A percentile compares a stretch with the other conserved stretches of the same genome.
phyloP scores from a whole-genome alignment of 1,140 invertebrate species.

The Idris sp. region DNA sequence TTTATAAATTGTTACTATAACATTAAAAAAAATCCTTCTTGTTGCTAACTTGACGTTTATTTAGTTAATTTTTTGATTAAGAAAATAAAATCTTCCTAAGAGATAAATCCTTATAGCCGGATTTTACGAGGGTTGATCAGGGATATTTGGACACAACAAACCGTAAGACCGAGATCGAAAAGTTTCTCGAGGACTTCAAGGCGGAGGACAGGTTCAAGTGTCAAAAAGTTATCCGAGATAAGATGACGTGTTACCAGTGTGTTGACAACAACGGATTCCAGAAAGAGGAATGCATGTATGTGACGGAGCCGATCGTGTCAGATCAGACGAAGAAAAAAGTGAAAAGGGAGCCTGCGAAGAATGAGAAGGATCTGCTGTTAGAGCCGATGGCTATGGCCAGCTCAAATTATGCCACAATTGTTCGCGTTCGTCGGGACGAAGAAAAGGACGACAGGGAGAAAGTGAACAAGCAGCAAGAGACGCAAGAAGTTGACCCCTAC shows the following conservation, averaged over 20 bases:
- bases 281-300: conserved; percentile 87
- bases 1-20: too few relatives aligned
- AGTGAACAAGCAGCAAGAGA: conserved; percentile 28
- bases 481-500: conserved; percentile 67
- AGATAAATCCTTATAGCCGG: conserved; percentile 41
- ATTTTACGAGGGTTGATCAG: conserved; percentile 46
- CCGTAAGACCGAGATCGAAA: conserved; percentile 81
- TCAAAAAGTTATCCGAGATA: conserved; percentile 83
- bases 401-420: conserved; percentile 21
- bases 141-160: conserved; percentile 64
- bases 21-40: too few relatives aligned
- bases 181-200: conserved; percentile 83
- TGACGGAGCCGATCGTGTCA: conserved; percentile 78
- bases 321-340: conserved; percentile 40
- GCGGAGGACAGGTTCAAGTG: conserved; percentile 84
- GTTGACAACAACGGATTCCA: conserved; percentile 82
- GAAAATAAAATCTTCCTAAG: too few relatives aligned
- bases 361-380: conserved; percentile 20
- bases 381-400: conserved; percentile 59
- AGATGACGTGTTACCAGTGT: conserved; percentile 87
- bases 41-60: too few relatives aligned
- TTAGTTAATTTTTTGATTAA: too few relatives aligned
- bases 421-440: conserved; percentile 21
- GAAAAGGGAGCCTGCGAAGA: conserved; percentile 35
- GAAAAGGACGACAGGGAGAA: conserved; percentile 37